Base-by-base conservation (phyloP, 2,888 invertebrate genomes). In the Chironomus tentans region DNA sequence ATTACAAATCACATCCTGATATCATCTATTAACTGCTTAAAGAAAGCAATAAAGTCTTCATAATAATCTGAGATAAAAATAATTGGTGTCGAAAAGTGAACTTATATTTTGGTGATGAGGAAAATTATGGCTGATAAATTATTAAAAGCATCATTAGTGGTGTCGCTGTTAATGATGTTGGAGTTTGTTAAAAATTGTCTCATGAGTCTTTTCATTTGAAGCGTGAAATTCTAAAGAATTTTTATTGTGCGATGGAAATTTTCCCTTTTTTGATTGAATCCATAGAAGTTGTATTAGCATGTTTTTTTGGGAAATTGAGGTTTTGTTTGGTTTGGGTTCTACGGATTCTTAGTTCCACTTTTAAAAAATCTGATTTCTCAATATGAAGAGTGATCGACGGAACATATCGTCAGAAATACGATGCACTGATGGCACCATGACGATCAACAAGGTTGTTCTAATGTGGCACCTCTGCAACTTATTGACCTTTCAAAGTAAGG, bases 81-180 rank as follows among this genome's bases (percentile, higher is more conserved):
- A 74, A 74, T 74, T 74, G 74, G 74, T 62, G 68, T 28, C 68
- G 24, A 74, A 74, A 72, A 62, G 22, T 65, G 12, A 21, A 1
- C 24, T 65, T 24, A 46, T 15, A 38, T 62, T 74, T 72, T 72
- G 22, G 18, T 13, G 50, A 22, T 48, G 18, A 21, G 50, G 18
- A 15, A 72, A 62, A 62, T 72, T 72, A 38, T 46, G 24, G 38
- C 18, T 62, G 72, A 24, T 72, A 7, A 72, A 72, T 72, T 62
- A 72, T 72, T 72, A 72, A 72, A 38, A 62, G 61, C 24, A 70
- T 70, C 50, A 24, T 68, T 68, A 68, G 24, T n/a, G 10, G 38
- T 38, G 38, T 38, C 22, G 22, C 38, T n/a, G 24, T 28, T 56
- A n/a, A 56, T 73, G 56, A 46, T 70, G 62, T n/a, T 18, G 15